Evolutionary conservation across 2,888 invertebrate species (phyloP).

Genomic region (Meloe dianella): DNA sequence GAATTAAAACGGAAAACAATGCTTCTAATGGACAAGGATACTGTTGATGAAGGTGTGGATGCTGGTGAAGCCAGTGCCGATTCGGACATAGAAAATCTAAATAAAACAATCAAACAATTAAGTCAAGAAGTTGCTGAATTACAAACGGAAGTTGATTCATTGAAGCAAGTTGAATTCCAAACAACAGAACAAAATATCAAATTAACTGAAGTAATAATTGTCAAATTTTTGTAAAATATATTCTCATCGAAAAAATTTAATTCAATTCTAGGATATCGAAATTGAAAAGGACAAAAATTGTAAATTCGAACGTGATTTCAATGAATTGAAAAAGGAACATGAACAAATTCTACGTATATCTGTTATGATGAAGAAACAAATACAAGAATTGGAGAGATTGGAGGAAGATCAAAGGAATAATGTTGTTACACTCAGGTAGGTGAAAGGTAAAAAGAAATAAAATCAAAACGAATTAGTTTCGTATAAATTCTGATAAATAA

Average conservation of each 20-base stretch:
- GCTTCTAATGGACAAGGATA: conserved; percentile 66
- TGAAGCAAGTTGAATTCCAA: conserved; percentile 73
- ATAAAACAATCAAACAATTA: conserved; percentile 70
- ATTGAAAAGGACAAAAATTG: conserved; percentile 59
- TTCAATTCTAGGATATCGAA: conserved; percentile 63
- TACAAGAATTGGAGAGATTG: conserved; percentile 66
- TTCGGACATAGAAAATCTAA: conserved; percentile 71
- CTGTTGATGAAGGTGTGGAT: conserved; percentile 63
- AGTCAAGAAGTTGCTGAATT: conserved; percentile 69
- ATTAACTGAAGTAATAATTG: conserved; percentile 61
- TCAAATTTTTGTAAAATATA: not conserved
- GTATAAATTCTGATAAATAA: too few species aligned
- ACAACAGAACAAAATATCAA: conserved; percentile 70
- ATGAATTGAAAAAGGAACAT: conserved; percentile 61
- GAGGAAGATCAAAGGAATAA: conserved; percentile 69
- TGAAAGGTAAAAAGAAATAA: conserved; percentile 27
- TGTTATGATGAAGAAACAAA: conserved; percentile 70
- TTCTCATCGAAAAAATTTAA: not conserved
- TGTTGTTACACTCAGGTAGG: conserved; percentile 62
- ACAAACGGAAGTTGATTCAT: conserved; percentile 70
- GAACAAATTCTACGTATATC: conserved; percentile 71
- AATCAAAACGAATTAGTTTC: too few species aligned
- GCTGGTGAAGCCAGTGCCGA: conserved; percentile 62
- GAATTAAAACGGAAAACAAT: conserved; percentile 73
- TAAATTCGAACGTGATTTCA: conserved; percentile 64